These are phyloP conservation scores for Taurulus bubalis DNA, from an alignment of 2,113 vertebrate species.

Conservation along the genomic window DNA sequence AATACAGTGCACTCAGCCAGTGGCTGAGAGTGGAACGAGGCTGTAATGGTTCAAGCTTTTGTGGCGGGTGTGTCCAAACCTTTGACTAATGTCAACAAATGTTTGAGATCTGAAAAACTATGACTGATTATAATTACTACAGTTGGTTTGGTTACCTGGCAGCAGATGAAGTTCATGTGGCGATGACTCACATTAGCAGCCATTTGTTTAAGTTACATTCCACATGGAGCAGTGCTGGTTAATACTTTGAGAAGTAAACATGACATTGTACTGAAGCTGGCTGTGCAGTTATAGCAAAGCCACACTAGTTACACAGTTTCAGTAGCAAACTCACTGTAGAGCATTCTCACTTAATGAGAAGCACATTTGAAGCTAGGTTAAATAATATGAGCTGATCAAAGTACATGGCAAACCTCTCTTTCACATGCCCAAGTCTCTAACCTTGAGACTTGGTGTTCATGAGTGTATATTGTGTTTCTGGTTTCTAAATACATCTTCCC, in stretches of 20 bases:
- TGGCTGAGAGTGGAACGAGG: too few relatives aligned
- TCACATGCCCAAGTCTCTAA: background rate
- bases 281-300: constrained; percentile 1
- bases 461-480: background rate
- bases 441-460: background rate
- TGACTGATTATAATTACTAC: background rate
- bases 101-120: background rate
- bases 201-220: background rate
- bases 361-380: background rate
- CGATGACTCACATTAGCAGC: background rate
- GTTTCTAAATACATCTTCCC: background rate
- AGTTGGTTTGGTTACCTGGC: background rate
- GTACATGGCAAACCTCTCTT: background rate
- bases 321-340: background rate
- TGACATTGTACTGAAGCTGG: background rate
- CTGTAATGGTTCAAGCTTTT: too few relatives aligned
- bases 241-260: background rate
- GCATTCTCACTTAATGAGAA: background rate
- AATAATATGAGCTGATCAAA: background rate
- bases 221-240: background rate
- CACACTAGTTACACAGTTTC: background rate
- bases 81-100: background rate
- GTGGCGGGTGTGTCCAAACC: too few relatives aligned
- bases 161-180: background rate
- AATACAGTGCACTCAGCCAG: too few relatives aligned